phyloP scores from a whole-genome alignment of 1,140 invertebrate genomes.

The Goniozus legneri region DNA sequence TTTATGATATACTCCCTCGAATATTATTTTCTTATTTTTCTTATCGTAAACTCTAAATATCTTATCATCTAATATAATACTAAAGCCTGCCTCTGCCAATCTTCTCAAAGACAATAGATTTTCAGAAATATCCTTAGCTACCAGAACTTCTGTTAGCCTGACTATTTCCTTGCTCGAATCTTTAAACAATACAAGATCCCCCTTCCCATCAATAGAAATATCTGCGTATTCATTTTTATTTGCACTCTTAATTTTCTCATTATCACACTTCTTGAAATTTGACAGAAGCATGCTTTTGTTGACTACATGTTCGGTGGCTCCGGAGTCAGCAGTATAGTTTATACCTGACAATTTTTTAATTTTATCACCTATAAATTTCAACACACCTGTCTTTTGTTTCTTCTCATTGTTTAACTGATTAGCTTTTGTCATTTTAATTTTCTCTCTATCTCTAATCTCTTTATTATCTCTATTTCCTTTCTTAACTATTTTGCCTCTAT shows the following conservation, averaged over 20 bases:
- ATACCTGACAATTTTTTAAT: too few species aligned
- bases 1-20: conserved; percentile 4
- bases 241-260: conserved; percentile 14
- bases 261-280: conserved; percentile 13
- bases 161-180: conserved; percentile 1
- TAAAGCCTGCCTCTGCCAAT: conserved; percentile 18
- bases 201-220: conserved; percentile 16
- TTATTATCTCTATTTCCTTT: background rate
- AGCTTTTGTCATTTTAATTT: background rate
- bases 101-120: conserved; percentile 18
- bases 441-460: background rate
- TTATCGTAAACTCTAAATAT: conserved; percentile 17
- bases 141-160: conserved; percentile 8
- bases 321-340: conserved; percentile 21
- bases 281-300: conserved; percentile 16
- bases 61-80: conserved; percentile 18
- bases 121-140: conserved; percentile 19
- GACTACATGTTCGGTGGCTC: conserved; percentile 20
- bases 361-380: too few species aligned
- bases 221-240: conserved; percentile 15
- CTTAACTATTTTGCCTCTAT: background rate
- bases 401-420: background rate
- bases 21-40: background rate
- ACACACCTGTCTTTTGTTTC: background rate
- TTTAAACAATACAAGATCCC: background rate